These are phyloP conservation scores for Gortyna flavago DNA, from an alignment of 2,888 invertebrate species.

Conservation along the genomic window DNA sequence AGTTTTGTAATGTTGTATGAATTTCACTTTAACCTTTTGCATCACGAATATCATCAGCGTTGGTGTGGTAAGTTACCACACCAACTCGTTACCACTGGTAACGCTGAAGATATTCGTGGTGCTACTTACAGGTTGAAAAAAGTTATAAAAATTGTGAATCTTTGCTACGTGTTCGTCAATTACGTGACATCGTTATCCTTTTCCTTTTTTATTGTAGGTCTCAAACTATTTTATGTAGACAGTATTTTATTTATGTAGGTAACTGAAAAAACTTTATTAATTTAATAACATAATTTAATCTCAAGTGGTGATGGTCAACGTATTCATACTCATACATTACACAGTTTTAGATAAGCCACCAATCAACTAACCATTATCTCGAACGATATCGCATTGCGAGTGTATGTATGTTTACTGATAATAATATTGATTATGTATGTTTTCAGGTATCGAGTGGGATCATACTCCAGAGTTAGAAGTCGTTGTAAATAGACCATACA, in stretches of 20 bases:
- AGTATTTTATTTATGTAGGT: not conserved
- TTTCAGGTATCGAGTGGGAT: slow-evolving; percentile 87
- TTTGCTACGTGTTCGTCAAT: not conserved
- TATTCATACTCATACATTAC: slow-evolving; percentile 14
- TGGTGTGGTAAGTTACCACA: too few relatives aligned
- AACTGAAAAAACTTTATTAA: not conserved
- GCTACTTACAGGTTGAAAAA: too few relatives aligned
- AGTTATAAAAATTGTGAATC: not conserved
- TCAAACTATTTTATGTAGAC: not conserved
- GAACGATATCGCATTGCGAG: slow-evolving; percentile 39
- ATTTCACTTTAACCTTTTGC: not conserved
- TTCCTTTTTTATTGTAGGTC: not conserved
- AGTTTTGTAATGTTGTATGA: not conserved
- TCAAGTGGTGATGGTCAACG: slow-evolving; percentile 34
- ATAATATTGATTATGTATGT: slow-evolving; percentile 40
- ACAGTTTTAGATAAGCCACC: slow-evolving; percentile 40
- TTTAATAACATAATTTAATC: slow-evolving; percentile 18
- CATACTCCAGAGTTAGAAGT: slow-evolving; percentile 77
- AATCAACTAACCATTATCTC: slow-evolving; percentile 47
- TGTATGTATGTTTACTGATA: slow-evolving; percentile 21
- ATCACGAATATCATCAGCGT: not conserved
- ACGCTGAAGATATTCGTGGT: too few relatives aligned
- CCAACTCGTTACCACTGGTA: too few relatives aligned
- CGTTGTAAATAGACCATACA: slow-evolving; percentile 81
- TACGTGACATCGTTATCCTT: not conserved